Evolutionary conservation across 1,140 invertebrate species (phyloP).

Genomic region (Drosophila nikananu): DNA sequence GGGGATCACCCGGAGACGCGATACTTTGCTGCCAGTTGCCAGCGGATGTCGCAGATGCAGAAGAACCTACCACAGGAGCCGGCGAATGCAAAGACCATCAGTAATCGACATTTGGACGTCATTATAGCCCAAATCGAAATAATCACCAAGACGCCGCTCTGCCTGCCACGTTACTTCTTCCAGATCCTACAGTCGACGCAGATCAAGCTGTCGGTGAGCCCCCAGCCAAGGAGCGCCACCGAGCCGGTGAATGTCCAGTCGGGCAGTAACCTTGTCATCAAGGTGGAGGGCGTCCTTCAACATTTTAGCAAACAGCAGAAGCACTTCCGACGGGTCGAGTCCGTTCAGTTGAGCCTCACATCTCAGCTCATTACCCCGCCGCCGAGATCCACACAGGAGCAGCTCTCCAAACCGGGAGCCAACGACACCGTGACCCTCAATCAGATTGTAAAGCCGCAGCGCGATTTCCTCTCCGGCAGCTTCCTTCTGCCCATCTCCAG

Average conservation of each 20-base stretch:
- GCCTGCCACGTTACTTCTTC: conserved; percentile 93
- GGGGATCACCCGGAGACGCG: conserved; percentile 81
- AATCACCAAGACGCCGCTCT: conserved; percentile 78
- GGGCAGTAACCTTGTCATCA: conserved; percentile 92
- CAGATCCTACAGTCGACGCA: conserved; percentile 94
- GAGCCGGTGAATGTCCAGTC: conserved; percentile 92
- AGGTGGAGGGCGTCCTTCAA: conserved; percentile 94
- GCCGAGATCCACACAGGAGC: conserved; percentile 86
- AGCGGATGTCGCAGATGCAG: conserved; percentile 74
- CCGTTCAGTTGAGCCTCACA: conserved; percentile 90
- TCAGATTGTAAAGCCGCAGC: conserved; percentile 90
- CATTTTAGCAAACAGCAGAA: conserved; percentile 88
- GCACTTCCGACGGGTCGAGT: conserved; percentile 89
- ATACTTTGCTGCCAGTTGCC: conserved; percentile 70
- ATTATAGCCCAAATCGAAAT: conserved; percentile 81
- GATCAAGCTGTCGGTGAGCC: conserved; percentile 93
- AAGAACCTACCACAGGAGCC: conserved; percentile 73
- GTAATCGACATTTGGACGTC: conserved; percentile 76
- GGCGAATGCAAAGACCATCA: conserved; percentile 78
- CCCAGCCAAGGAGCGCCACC: conserved; percentile 91
- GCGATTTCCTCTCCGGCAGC: conserved; percentile 93
- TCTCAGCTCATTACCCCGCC: conserved; percentile 87
- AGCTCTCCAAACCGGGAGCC: conserved; percentile 68
- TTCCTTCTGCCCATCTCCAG: conserved; percentile 88
- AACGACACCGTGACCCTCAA: conserved; percentile 86